Evolutionary conservation across 2,888 invertebrate genomes (phyloP), one percentile per base, ranked within the genome.

Genomic region (Gastracanthus pulcherrimus): DNA sequence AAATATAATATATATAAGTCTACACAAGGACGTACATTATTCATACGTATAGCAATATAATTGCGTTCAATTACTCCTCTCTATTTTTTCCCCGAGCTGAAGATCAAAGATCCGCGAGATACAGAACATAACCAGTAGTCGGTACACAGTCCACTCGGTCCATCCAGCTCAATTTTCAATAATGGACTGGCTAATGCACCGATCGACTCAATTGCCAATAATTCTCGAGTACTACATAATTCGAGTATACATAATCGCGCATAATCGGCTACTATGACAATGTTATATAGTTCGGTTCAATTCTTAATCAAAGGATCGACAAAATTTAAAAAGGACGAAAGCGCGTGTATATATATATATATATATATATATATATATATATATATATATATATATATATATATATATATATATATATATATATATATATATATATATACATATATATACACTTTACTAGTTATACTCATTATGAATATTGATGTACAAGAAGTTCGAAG

Each of bases 91-190:
- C n/a, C n/a, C n/a, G n/a, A n/a, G n/a, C n/a, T n/a, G n/a, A 45
- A 45, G 13, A 13, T n/a, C n/a, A 16, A 45, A n/a, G 16, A 13
- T 3, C 1, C n/a, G 13, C 0, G 45, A 16, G n/a, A 45, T 45
- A 45, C 45, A 45, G 13, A 45, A 4, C n/a, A 3, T 16, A 45
- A 16, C 13, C 16, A 45, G 45, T 4, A 45, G 5, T 0, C 45
- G 5, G n/a, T 13, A n/a, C n/a, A 45, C n/a, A n/a, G 45, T n/a
- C n/a, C 13, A 45, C n/a, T n/a, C n/a, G n/a, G n/a, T n/a, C n/a
- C n/a, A n/a, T n/a, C 69, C n/a, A 16, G 16, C 34, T 55, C 26
- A 71, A 71, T 70, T 55, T 71, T 55, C 16, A 71, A 38, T 71
- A 55, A 58, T 62, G 45, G 72, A 62, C 60, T 60, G 41, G 41